Percentiles rank a stretch among this genome's conserved stretches.
Evolutionary conservation across 2,888 invertebrate genomes (phyloP).

Genomic region (Acrobasis consociella): DNA sequence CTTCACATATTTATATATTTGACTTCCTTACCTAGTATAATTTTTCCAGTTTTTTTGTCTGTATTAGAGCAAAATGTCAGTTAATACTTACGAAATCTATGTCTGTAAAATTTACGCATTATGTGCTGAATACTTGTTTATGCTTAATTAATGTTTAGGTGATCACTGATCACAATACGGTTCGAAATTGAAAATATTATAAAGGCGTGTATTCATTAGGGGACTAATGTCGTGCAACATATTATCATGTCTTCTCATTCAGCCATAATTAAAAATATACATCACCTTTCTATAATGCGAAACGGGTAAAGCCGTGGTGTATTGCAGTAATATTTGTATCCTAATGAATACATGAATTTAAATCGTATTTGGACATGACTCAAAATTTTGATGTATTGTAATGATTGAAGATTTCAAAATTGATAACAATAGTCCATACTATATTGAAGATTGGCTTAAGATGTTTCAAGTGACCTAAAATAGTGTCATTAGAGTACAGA

Average conservation of each 20-base stretch:
- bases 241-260: too few relatives aligned
- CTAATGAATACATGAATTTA: not conserved
- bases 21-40: conserved; percentile 41
- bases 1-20: conserved; percentile 52
- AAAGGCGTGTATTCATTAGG: too few relatives aligned
- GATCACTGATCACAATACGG: conserved; percentile 25
- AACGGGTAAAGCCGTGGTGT: too few relatives aligned
- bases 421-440: conserved; percentile 65
- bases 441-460: conserved; percentile 61
- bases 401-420: conserved; percentile 50
- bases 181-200: conserved; percentile 20
- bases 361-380: conserved; percentile 32
- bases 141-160: conserved; percentile 29
- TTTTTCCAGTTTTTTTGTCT: conserved; percentile 28
- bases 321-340: too few relatives aligned
- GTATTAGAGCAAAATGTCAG: conserved; percentile 33
- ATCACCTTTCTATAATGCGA: too few relatives aligned
- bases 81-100: conserved; percentile 27
- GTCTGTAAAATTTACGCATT: conserved; percentile 22
- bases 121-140: conserved; percentile 29
- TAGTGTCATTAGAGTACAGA: conserved; percentile 71
- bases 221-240: too few relatives aligned
- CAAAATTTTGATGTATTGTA: conserved; percentile 30
- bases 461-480: conserved; percentile 71
- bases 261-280: too few relatives aligned